Base-by-base conservation (phyloP, 2,888 invertebrate species). In the Gastrophysa polygoni region DNA sequence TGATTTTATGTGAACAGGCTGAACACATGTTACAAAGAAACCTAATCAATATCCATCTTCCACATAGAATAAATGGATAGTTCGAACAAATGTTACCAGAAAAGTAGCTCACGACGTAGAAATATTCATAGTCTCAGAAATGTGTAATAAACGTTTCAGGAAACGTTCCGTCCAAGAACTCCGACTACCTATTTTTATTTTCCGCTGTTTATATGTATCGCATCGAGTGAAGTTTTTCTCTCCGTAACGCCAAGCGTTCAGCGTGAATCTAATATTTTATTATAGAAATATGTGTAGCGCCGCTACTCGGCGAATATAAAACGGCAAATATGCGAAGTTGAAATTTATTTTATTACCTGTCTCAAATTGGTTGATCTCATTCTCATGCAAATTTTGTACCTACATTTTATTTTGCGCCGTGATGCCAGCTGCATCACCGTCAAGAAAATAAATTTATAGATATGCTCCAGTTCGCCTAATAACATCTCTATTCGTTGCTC, bases 321-420 rank as follows among this genome's bases (percentile, higher is more conserved):
- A 55, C 58, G 47, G 48, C 34, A 49, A 38, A 51, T 32, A 58
- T 32, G 56, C 49, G 48, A 16, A 49, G 58, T 50, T 54, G 55
- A 49, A 59, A 63, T 63, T 58, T 58, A 63, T 63, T 63, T 63
- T 63, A 63, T 63, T 56, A 43, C 54, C 28, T 49, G 49, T 58
- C 48, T 29, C 49, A 59, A 63, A 63, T 63, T 63, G 63, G 58
- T 55, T 63, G 63, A 59, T 63, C 55, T 55, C 46, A 50, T 63
- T 63, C 55, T 34, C 58, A 63, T 63, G 58, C 55, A 63, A 63
- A 59, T 63, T 8, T 21, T 32, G 34, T 29, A 63, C 48, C 57
- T 51, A 44, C 50, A 57, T 61, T 64, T 50, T 50, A 50, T 50
- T 50, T 50, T 11, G 17, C 50, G 29, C 8, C 7, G 28, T 16